Base-by-base conservation (phyloP, 1,140 invertebrate species). In the Drosophila pruinosa region DNA sequence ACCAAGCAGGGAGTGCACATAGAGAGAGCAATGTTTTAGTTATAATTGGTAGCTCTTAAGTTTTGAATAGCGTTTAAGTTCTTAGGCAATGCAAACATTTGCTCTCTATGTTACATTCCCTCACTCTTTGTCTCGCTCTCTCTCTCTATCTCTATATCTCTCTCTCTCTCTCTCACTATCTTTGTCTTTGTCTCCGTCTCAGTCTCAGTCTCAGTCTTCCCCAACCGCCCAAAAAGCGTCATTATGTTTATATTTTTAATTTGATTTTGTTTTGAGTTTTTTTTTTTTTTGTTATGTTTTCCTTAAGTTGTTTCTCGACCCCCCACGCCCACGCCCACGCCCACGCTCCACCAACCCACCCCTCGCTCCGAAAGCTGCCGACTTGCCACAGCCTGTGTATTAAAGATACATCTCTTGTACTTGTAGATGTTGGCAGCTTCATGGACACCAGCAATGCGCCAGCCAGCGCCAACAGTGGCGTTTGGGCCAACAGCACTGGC, bases 391-490 rank as follows among this genome's bases (percentile, higher is more conserved):
- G 58, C 41, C 38, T 58, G 78, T 53, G 53, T 82, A 76, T 59
- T 89, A 78, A 89, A 61, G 28, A 15, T 17, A 7, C 59, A 7
- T 62, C 34, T 58, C 38, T 58, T 89, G 41, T 85, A 73, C 70
- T 90, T 90, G 57, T 89, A 90, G 89, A 90, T 90, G 73, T 75
- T 12, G 68, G 12, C 65, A 63, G 58, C 28, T 90, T 75, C 71
- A 89, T 90, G 89, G 89, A 90, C 52, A 90, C 83, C 19, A 78
- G 69, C 28, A 56, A 38, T 21, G 73, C 76, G 21, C 31, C 75
- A 5, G 52, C 34, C 7, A 10, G 34, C n/a, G 12, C 45, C 7
- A 58, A 15, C 12, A 67, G 12, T 24, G 12, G 14, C 7, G 19
- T n/a, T 19, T 45, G 5, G 19, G 8, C 2, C 14, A 43, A 21